Evolutionary conservation across 2,797 vertebrate species (phyloP).

Genomic region (Liparis tanakae): DNA sequence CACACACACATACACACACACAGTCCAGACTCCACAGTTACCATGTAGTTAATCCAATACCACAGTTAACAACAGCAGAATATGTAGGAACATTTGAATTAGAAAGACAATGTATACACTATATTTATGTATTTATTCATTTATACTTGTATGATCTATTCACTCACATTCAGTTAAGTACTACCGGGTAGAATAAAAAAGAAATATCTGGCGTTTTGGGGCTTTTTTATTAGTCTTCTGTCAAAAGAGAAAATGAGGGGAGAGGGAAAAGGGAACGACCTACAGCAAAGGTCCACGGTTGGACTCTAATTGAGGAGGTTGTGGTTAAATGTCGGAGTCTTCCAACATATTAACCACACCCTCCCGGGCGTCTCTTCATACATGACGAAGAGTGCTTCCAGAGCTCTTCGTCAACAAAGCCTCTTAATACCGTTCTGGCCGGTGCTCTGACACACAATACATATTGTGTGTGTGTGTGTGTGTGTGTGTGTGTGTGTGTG

Average conservation of each 20-base stretch:
- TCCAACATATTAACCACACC: not conserved
- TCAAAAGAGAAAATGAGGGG: not conserved
- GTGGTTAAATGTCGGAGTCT: not conserved
- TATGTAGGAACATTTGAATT: not conserved
- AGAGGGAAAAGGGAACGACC: not conserved
- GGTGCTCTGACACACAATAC: not conserved
- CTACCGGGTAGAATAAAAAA: not conserved
- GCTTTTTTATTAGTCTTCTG: not conserved
- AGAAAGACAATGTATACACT: not conserved
- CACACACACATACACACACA: no score
- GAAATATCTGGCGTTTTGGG: not conserved
- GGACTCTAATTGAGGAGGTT: not conserved
- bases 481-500: no score
- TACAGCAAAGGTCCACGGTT: not conserved
- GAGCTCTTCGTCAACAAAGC: not conserved
- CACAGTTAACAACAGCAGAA: not conserved
- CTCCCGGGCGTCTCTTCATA: accelerated
- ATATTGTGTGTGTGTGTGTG: no score
- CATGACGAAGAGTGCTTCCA: not conserved
- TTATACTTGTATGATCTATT: not conserved
- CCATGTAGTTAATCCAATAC: not conserved
- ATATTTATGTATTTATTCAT: not conserved
- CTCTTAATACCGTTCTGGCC: not conserved
- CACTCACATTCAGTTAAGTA: not conserved
- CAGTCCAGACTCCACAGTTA: not conserved